Conservation (phyloP, 2,113 vertebrate genomes). For the Naja naja region DNA sequence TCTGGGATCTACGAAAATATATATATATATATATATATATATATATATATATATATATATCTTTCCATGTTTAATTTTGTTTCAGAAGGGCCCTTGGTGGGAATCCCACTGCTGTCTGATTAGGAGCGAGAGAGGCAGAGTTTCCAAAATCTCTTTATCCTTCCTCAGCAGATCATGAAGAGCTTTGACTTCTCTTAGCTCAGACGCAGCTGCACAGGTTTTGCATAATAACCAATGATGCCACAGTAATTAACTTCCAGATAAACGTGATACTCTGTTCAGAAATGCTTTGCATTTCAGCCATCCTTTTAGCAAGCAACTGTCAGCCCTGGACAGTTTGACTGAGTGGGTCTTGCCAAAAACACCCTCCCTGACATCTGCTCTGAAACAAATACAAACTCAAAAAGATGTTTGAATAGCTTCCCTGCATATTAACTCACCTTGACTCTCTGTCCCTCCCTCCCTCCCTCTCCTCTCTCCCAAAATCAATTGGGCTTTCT, state of each 20-base stretch:
- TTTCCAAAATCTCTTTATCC: conserved; percentile 85
- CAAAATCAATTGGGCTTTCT: conserved; percentile 37
- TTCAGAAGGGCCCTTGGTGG: conserved; percentile 11
- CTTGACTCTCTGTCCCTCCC: conserved; percentile 21
- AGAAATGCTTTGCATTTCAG: conserved; percentile 94
- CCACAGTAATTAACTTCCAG: conserved; percentile 99
- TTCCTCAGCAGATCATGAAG: conserved; percentile 72
- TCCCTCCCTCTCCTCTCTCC: too few species aligned
- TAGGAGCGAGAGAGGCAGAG: conserved; percentile 78
- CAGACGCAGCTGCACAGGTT: conserved; percentile 96
- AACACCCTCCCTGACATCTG: conserved; percentile 92
- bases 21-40: too few species aligned
- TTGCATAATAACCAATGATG: conserved; percentile 97
- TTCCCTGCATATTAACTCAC: conserved; percentile 49
- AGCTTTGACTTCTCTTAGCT: conserved; percentile 90
- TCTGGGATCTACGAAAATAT: too few species aligned
- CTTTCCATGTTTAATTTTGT: neutral
- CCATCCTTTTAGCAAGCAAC: conserved; percentile 92
- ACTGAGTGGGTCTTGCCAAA: conserved; percentile 89
- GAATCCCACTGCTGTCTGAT: conserved; percentile 32
- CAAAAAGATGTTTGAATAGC: conserved; percentile 59
- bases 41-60: neutral
- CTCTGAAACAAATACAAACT: conserved; percentile 75
- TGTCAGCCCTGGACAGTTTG: conserved; percentile 91
- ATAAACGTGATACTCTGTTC: conserved; percentile 99